Evolutionary conservation across 2,797 vertebrate species (phyloP).

Genomic region (Peromyscus nudipes): DNA sequence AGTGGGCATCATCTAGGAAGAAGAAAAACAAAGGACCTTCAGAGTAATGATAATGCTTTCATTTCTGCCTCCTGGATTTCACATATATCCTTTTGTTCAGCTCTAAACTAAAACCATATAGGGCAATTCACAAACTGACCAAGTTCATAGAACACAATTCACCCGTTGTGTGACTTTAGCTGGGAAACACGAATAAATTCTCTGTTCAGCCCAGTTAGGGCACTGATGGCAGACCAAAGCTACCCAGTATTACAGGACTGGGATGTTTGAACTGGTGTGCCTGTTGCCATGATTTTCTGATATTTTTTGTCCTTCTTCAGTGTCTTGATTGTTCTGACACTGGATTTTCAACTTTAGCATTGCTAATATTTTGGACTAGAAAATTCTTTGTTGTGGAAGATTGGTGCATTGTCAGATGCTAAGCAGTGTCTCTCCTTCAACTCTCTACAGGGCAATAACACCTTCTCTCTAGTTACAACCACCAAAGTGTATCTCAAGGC

Average conservation of each 20-base stretch:
- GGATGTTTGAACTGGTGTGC: background rate
- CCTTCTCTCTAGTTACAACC: background rate
- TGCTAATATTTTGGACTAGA: background rate
- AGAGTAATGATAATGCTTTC: background rate
- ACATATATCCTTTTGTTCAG: background rate
- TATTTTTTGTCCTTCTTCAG: background rate
- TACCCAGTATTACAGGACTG: background rate
- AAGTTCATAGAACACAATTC: background rate
- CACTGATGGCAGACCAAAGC: background rate
- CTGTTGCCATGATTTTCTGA: background rate
- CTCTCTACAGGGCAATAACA: background rate
- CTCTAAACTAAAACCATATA: background rate
- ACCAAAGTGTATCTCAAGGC: background rate
- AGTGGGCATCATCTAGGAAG: background rate
- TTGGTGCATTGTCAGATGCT: background rate
- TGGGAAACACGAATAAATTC: background rate
- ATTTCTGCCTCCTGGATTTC: background rate
- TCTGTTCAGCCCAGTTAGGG: background rate
- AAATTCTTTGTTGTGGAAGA: background rate
- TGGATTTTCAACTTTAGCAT: background rate
- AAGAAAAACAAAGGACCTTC: background rate
- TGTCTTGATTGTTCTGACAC: background rate
- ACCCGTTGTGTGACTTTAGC: background rate
- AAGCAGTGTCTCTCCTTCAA: background rate
- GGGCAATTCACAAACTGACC: background rate